Evolutionary conservation across 1,140 invertebrate species (phyloP), one percentile per base, ranked within the genome.

Genomic region (Callitettix versicolor): DNA sequence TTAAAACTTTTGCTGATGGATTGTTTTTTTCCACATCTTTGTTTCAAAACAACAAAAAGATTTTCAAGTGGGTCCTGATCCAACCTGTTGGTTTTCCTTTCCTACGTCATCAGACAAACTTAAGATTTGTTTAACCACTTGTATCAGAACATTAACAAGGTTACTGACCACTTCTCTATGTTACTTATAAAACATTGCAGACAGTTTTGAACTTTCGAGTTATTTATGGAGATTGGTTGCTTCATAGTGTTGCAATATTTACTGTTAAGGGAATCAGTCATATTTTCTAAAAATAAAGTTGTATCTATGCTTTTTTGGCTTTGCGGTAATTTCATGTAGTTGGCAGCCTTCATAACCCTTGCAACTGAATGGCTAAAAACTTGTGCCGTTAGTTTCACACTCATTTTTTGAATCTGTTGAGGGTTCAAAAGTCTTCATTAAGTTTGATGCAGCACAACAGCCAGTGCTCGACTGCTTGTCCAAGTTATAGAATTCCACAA

Each of bases 401-500:
- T 43, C 15, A 6, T 43, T 7, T 12, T 7, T 43, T 43, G 6
- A 43, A n/a, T n/a, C n/a, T n/a, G n/a, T n/a, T n/a, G n/a, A n/a
- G n/a, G n/a, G n/a, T n/a, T n/a, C 17, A 43, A n/a, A 18, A 6
- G 12, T 12, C 15, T 43, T 18, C 11, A 18, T 9, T 6, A 43
- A 6, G 11, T 43, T 43, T 43, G 41, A 18, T 43, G 41, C 41
- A 43, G 41, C 41, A 7, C 41, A n/a, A 15, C 9, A 11, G 17
- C 18, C 41, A 43, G 9, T 9, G 7, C 12, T 9, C 6, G 9
- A 18, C 15, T 43, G 6, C 41, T 30, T 5, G 20, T 54, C 56
- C 21, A 44, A 36, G 12, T 57, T 15, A 34, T 33, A 57, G 7
- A 57, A 30, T 5, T 46, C 14, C 3, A 57, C 33, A 12, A 59